Evolutionary conservation across 2,888 invertebrate genomes (phyloP).

Genomic region (Cryptus armator): DNA sequence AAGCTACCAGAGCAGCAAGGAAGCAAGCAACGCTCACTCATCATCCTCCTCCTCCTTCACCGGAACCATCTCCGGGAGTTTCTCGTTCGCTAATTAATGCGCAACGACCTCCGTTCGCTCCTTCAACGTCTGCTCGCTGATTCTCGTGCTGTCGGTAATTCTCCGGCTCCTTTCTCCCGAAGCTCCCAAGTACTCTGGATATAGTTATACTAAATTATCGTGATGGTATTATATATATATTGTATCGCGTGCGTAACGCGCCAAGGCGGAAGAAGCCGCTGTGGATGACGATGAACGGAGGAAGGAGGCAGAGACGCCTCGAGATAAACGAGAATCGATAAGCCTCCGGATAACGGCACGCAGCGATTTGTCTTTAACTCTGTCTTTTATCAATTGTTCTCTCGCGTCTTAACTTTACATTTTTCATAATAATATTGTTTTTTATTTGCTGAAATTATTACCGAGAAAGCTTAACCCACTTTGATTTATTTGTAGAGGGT

Average conservation of each 20-base stretch:
- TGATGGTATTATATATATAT: not conserved
- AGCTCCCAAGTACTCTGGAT: not conserved
- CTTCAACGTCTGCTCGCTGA: conserved; percentile 46
- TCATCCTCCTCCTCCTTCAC: conserved; percentile 66
- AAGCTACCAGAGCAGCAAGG: conserved; percentile 67
- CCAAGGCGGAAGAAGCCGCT: conserved; percentile 39
- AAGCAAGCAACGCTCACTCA: conserved; percentile 66
- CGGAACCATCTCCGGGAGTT: conserved; percentile 66
- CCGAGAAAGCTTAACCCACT: too few relatives aligned
- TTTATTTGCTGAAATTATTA: too few relatives aligned
- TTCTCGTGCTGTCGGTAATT: not conserved
- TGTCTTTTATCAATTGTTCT: conserved; percentile 21
- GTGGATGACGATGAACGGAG: conserved; percentile 47
- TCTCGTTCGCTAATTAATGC: conserved; percentile 61
- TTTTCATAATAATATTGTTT: too few relatives aligned
- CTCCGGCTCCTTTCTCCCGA: conserved; percentile 16
- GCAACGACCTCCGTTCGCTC: conserved; percentile 42
- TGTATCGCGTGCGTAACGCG: conserved; percentile 35
- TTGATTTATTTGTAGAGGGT: too few relatives aligned
- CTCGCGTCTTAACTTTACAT: not conserved
- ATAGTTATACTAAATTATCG: conserved; percentile 9
- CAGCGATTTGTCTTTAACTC: conserved; percentile 64
- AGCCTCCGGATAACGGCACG: conserved; percentile 63
- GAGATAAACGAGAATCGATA: conserved; percentile 67
- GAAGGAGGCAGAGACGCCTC: conserved; percentile 10